Base-by-base conservation (phyloP, 2,888 invertebrate genomes). In the Lithophane socia region DNA sequence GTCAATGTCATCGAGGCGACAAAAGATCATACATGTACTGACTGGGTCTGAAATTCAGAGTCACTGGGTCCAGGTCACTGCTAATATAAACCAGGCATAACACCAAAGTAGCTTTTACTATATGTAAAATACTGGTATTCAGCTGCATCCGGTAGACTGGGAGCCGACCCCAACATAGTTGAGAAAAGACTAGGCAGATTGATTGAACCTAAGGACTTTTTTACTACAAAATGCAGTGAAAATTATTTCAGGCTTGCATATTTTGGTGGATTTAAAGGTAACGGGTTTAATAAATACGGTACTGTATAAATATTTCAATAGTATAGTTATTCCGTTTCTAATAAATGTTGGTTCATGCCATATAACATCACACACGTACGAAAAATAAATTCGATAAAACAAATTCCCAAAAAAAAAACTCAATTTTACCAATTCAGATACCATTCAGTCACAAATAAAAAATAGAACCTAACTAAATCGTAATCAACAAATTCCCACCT, bases 391-490 rank as follows among this genome's bases (percentile, higher is more conserved):
- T 42, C 13, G 12, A 70, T 24, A 0, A 12, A 49, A 70, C 13
- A 42, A 37, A 70, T 18, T 4, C n/a, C 10, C 3, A 10, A 37
- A 24, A 24, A 24, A 24, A 3, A n/a, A 18, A 5, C 0, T 12
- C 10, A 4, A 3, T 37, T 18, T 18, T 4, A 37, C 1, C 10
- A 16, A 18, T n/a, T 29, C 0, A 16, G n/a, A 66, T 12, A 13
- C 12, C 7, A 9, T 12, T 12, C 5, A 12, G 3, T 54, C 9
- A 29, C 13, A 58, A 58, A 24, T 24, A 4, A 1, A 29, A 67
- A 77, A 79, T n/a, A 2, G 0, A 56, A 37, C 3, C 12, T 16
- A 69, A 58, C 77, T 29, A 37, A 56, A 65, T 49, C 7, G 29
- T 56, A 4, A 49, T 49, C 42, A 68, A 69, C 8, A 63, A 29